Base-by-base conservation (phyloP, 2,797 vertebrate genomes). In the Pipistrellus nathusii region DNA sequence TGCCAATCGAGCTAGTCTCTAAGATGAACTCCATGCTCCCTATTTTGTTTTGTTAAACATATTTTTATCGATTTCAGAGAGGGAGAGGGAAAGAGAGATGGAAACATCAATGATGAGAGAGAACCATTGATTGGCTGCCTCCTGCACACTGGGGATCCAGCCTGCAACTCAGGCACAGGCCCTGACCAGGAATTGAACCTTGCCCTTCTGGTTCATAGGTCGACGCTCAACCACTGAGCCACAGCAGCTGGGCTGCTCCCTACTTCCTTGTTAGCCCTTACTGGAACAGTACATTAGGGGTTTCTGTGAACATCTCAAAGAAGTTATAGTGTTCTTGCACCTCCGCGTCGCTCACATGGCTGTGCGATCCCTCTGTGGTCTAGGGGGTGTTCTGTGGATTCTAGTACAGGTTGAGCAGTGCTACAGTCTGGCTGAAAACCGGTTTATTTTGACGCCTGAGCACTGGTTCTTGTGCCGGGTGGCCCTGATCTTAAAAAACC, bases 251-350 rank as follows among this genome's bases (percentile, higher is more conserved):
- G 12, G 12, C 25, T 8, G 18, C 62, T 55, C 57, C 83, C 1
- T 2, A 3, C 27, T 32, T 48, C 8, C 59, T 35, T 41, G 14
- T 17, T 75, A 13, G 27, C 38, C 41, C 1, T 35, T 23, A n/a
- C 35, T 3, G 12, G 30, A 14, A 15, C 48, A 21, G 15, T 27
- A 30, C 59, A 14, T 3, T 62, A 30, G 27, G 59, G 59, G 87
- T 88, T 98, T 98, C 98, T 1, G 93, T 96, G 91, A 98, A 97
- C 27, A 97, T 92, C 48, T 97, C 95, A 72, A 97, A 97, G 95
- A 97, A 97, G 53, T 94, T 96, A 32, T 91, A 97, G 91, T 97
- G 96, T 72, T 98, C 96, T 44, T 97, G 95, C 75, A 96, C 95
- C 77, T 97, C 96, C 41, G 95, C 27, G 8, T 95, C 72, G 35